Evolutionary conservation across 2,888 invertebrate species (phyloP), one percentile per base, ranked within the genome.

Genomic region (Orchestes rusci): DNA sequence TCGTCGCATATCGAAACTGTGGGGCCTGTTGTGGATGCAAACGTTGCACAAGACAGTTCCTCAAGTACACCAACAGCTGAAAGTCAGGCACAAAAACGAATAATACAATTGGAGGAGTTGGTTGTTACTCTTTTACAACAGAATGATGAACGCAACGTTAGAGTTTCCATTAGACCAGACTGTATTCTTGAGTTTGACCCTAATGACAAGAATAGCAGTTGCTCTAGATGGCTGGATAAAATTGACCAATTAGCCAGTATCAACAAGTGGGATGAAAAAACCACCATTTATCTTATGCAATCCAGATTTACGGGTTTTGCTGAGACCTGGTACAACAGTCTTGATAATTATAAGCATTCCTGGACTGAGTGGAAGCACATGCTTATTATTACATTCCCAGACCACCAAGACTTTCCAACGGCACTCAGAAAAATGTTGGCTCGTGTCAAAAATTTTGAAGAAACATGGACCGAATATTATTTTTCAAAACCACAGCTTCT

Each of bases 381-480:
- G 35, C 23, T 48, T 4, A 48, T 40, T 5, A 7, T 27, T 13
- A 28, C 45, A 12, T 48, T 48, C 28, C 46, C 48, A 16, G 23
- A 37, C 17, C 37, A 48, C 13, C 23, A 27, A 7, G 48, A 47
- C 27, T 48, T 39, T n/a, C n/a, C n/a, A n/a, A n/a, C n/a, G n/a
- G n/a, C 20, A 5, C 38, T 48, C 4, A 49, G 33, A 39, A 38
- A 47, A 16, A 18, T 48, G 16, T 20, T 48, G 8, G 8, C 12
- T 8, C 4, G 39, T n/a, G 19, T 4, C 15, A 48, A 48, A 27
- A 5, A 13, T 16, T 3, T 12, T 3, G 23, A 17, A 16, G 48
- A 51, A 34, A 36, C 38, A n/a, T 41, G 40, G 45, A 37, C 46
- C n/a, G 16, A 45, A 17, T 48, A 50, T 19, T 50, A 48, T 27